phyloP scores from a whole-genome alignment of 2,113 vertebrate species.

The Anas platyrhynchos region DNA sequence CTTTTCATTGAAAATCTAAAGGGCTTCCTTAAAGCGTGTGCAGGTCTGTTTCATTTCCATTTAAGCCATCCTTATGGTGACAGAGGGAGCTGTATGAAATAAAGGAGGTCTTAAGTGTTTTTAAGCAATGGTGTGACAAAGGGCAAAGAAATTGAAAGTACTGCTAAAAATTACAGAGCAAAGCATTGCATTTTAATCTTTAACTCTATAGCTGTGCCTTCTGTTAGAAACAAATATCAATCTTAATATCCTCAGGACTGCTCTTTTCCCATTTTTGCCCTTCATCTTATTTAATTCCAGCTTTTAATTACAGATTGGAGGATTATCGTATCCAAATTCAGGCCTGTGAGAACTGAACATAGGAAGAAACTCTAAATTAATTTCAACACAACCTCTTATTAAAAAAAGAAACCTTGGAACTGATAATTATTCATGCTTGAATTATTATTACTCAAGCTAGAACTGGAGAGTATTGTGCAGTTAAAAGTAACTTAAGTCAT shows the following conservation, averaged over 20 bases:
- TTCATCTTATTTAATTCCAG: neutral
- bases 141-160: neutral
- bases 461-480: neutral
- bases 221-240: neutral
- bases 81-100: neutral
- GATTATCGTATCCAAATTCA: neutral
- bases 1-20: neutral
- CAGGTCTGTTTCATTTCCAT: neutral
- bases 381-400: neutral
- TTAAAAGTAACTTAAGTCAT: neutral
- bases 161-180: neutral
- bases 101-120: neutral
- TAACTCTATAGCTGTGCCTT: neutral
- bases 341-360: neutral
- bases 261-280: neutral
- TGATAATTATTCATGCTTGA: neutral
- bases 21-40: neutral
- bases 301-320: neutral
- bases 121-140: neutral
- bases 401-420: neutral
- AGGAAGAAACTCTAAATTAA: neutral
- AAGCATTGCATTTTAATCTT: neutral
- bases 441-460: neutral
- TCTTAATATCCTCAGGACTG: neutral
- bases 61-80: neutral